Evolutionary conservation across 1,140 invertebrate genomes (phyloP), one percentile per base, ranked within the genome.

Genomic region (Bombus confusus): DNA sequence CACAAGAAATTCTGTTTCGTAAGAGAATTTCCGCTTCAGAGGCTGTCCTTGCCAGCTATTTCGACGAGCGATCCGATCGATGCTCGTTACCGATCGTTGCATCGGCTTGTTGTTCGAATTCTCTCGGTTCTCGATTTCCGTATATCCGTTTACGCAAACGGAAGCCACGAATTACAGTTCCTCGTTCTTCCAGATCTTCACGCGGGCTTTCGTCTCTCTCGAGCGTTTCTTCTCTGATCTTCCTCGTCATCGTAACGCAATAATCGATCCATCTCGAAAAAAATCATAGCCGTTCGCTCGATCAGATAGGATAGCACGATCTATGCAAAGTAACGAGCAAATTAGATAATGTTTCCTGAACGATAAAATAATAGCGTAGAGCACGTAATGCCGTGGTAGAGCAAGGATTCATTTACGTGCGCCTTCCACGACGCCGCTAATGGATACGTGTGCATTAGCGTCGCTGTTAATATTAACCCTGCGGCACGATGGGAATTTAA

Each of bases 1-100:
- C 52, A 39, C 28, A 47, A 84, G 76, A 72, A 84, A 80, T 84
- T 84, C 83, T 71, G 76, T 84, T 84, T 79, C 82, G 82, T 79
- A 84, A 84, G 75, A 79, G n/a, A 4, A 52, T 79, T 85, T 80
- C 76, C 83, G 68, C 77, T 72, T 62, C 83, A 12, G 13, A 22
- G 68, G 2, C 57, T 71, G 83, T 72, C 83, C 83, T 80, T 85
- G 66, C 76, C 64, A 57, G 31, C 28, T 69, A 57, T 85, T 64
- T 71, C 78, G 64, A 37, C 73, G 41, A 37, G 31, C 52, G 52
- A 71, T 31, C 43, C 47, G 81, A 28, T 77, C 43, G 34, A 57
- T 47, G 22, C 73, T 75, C 64, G 18, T 52, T 52, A 52, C 47
- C 47, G 69, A 59, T 66, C 69, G 15, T 73, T 66, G n/a, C 13